Evolutionary conservation across 2,888 invertebrate genomes (phyloP), one percentile per base, ranked within the genome.

Genomic region (Bursaphelenchus okinawaensis): DNA sequence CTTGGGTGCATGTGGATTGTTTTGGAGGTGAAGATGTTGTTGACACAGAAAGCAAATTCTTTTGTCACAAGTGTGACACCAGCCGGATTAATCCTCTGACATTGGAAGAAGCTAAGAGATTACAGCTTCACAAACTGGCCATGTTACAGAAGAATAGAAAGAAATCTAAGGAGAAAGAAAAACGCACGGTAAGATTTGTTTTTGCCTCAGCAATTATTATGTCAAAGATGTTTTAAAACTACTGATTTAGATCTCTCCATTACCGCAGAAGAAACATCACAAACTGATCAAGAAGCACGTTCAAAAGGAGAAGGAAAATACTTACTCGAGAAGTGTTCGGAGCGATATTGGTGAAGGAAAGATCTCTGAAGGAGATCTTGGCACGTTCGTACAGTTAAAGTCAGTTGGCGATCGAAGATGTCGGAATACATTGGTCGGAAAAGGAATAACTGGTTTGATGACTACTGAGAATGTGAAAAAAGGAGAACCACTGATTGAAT

Each of bases 1-100:
- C 66, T 12, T 71, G 71, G 71, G 70, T 73, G 50, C 71, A 71
- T 26, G 24, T 62, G 20, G 59, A 56, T n/a, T 71, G 71, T 54
- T 28, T 71, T 61, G 63, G 55, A 7, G 40, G 40, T 12, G 40
- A 40, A 40, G n/a, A 40, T 16, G 40, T n/a, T n/a, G 40, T 40
- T 40, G 40, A 40, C 2, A 23, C 31, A 8, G 52, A 67, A 9
- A 72, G 67, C 24, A 56, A 26, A 12, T 71, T 67, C 54, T 55
- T 54, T 16, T 71, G 71, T 54, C 62, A 68, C 8, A n/a, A 31
- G 6, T 71, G 71, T 54, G 40, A 65, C 12, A 68, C 69, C 2
- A 71, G 72, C n/a, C 52, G 26, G 9, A 52, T 72, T 24, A 20
- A 67, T 40, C 40, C 6, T 40, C n/a, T 40, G 40, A 40, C 16